Percentiles rank a stretch among this genome's conserved stretches.
Evolutionary conservation across 1,140 invertebrate genomes (phyloP).

Genomic region (Anthonomus grandis): DNA sequence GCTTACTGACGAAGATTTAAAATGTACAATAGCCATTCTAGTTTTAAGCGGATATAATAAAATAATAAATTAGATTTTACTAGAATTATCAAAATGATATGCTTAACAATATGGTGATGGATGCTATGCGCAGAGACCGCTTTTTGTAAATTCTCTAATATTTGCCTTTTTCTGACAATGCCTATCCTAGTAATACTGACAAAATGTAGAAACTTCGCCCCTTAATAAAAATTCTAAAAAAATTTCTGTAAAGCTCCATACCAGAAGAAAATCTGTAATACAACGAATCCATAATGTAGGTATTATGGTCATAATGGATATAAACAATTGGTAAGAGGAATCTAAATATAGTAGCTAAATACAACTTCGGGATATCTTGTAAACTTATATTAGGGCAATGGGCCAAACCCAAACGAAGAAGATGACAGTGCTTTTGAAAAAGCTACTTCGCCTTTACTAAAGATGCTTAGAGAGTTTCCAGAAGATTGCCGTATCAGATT

Average conservation of each 20-base stretch:
- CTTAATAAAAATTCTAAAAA: conserved; percentile 4
- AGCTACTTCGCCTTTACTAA: neutral
- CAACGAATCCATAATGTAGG: conserved; percentile 6
- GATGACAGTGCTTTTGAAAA: conserved; percentile 20
- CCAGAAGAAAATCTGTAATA: conserved; percentile 6
- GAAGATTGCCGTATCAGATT: conserved; percentile 2
- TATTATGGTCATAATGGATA: conserved; percentile 3
- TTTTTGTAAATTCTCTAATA: neutral
- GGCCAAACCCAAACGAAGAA: conserved; percentile 19
- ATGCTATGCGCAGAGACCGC: no score
- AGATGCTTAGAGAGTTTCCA: neutral
- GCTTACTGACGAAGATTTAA: no score
- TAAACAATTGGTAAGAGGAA: conserved; percentile 34
- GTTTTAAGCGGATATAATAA: no score
- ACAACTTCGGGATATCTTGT: conserved; percentile 20
- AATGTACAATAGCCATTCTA: no score
- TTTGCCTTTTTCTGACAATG: conserved; percentile 4
- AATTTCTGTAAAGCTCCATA: neutral
- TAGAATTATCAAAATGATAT: no score
- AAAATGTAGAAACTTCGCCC: conserved; percentile 2
- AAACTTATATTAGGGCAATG: conserved; percentile 40
- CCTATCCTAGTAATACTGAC: neutral
- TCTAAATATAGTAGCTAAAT: conserved; percentile 28
- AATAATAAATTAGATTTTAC: no score
- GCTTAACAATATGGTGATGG: no score